Evolutionary conservation across 2,113 vertebrate species (phyloP).

Genomic region (Oncorhynchus kisutch): DNA sequence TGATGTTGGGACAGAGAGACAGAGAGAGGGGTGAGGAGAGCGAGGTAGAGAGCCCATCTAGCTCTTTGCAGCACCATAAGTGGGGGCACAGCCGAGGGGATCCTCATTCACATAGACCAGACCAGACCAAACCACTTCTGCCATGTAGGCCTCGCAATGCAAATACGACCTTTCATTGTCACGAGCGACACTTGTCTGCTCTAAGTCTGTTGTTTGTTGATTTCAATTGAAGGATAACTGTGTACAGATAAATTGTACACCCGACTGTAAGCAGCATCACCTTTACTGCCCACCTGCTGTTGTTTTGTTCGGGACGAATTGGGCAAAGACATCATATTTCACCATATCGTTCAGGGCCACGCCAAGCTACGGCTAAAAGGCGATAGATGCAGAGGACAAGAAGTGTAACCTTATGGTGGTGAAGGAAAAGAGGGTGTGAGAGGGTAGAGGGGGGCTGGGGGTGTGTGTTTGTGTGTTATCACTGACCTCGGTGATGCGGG

Average conservation of each 20-base stretch:
- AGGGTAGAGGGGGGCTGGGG: not conserved
- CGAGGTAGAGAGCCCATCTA: not conserved
- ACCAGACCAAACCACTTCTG: not conserved
- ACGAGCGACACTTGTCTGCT: no score
- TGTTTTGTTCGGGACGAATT: no score
- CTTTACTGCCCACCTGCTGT: no score
- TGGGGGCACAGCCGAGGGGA: conserved; percentile 10
- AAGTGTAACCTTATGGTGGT: no score
- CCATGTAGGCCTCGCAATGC: not conserved
- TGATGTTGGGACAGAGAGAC: not conserved
- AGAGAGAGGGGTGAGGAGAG: not conserved
- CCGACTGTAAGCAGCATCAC: no score
- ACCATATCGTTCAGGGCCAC: no score
- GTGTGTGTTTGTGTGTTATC: not conserved
- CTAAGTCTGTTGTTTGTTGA: no score
- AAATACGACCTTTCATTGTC: not conserved
- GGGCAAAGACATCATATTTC: no score
- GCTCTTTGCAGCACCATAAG: not conserved
- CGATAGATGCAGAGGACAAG: no score
- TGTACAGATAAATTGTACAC: no score
- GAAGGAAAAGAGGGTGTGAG: not conserved
- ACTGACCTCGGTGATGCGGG: conserved; percentile 94
- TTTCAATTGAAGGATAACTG: no score
- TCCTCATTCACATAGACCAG: conserved; percentile 38
- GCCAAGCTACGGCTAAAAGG: no score